These are phyloP conservation scores for Laodelphax striatellus DNA, from an alignment of 1,140 invertebrate genomes.

Conservation along the genomic window DNA sequence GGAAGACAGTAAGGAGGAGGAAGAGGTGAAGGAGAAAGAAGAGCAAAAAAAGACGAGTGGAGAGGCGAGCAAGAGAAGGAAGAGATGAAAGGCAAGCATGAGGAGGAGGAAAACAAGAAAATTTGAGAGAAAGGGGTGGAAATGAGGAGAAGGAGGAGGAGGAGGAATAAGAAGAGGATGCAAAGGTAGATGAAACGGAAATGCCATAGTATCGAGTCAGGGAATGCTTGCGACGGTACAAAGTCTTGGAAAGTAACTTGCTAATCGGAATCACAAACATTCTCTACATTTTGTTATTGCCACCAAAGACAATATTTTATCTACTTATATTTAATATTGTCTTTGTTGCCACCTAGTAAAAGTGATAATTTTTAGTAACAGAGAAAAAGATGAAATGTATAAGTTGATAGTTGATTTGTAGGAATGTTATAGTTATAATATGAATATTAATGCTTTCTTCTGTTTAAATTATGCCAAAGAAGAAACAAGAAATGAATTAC, in stretches of 20 bases:
- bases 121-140: neutral
- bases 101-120: neutral
- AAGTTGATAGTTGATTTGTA: too few species aligned
- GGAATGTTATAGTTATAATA: too few species aligned
- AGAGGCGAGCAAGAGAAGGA: neutral
- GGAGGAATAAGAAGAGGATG: neutral
- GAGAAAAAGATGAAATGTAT: too few species aligned
- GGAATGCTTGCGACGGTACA: neutral
- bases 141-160: neutral
- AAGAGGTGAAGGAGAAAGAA: neutral
- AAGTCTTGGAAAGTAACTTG: too few species aligned
- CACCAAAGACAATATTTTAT: too few species aligned
- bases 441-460: too few species aligned
- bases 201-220: neutral
- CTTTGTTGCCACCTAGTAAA: too few species aligned
- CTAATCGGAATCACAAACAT: neutral
- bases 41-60: conserved; percentile 1
- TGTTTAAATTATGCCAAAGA: too few species aligned
- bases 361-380: too few species aligned
- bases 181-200: neutral
- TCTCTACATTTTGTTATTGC: too few species aligned
- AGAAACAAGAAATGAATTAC: too few species aligned
- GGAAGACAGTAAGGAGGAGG: neutral
- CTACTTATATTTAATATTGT: too few species aligned
- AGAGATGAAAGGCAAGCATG: neutral